These are phyloP conservation scores for Pyxicephalus adspersus DNA, from an alignment of 2,113 vertebrate species.

Conservation along the genomic window DNA sequence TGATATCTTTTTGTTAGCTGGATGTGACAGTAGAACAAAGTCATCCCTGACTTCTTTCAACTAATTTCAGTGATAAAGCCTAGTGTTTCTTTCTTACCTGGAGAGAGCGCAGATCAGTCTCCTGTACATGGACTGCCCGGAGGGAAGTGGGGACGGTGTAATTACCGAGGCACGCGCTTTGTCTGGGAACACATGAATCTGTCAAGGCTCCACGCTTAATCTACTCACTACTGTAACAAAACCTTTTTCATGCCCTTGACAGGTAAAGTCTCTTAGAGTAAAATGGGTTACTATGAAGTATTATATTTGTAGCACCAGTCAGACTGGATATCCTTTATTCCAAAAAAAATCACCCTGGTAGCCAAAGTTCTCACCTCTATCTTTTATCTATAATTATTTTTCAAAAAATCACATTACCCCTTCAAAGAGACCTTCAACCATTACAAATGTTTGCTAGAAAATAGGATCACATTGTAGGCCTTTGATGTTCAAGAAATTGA, in stretches of 20 bases:
- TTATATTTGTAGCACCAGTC: too few species aligned
- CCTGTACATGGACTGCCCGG: conserved; percentile 33
- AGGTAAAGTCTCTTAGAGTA: conserved; percentile 65
- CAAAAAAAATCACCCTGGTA: too few species aligned
- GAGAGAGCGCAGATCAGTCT: background rate
- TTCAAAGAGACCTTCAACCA: too few species aligned
- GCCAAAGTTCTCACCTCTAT: too few species aligned
- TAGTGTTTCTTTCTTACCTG: conserved; percentile 20
- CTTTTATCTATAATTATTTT: too few species aligned
- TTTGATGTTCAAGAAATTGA: too few species aligned
- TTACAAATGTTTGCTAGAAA: too few species aligned
- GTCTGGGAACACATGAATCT: conserved; percentile 60
- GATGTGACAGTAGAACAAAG: conserved; percentile 31
- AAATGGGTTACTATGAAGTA: conserved; percentile 64
- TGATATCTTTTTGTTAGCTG: conserved; percentile 16
- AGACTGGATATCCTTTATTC: too few species aligned
- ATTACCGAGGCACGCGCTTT: conserved; percentile 62
- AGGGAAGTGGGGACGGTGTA: conserved; percentile 56
- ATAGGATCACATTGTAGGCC: too few species aligned
- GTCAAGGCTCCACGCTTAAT: conserved; percentile 63
- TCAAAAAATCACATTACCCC: too few species aligned
- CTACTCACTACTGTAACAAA: conserved; percentile 65
- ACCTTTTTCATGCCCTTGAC: conserved; percentile 66
- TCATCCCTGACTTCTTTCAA: conserved; percentile 26
- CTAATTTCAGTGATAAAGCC: conserved; percentile 37